These are phyloP conservation scores for Lasioglossum lativentre DNA, from an alignment of 2,888 invertebrate genomes.

Conservation along the genomic window DNA sequence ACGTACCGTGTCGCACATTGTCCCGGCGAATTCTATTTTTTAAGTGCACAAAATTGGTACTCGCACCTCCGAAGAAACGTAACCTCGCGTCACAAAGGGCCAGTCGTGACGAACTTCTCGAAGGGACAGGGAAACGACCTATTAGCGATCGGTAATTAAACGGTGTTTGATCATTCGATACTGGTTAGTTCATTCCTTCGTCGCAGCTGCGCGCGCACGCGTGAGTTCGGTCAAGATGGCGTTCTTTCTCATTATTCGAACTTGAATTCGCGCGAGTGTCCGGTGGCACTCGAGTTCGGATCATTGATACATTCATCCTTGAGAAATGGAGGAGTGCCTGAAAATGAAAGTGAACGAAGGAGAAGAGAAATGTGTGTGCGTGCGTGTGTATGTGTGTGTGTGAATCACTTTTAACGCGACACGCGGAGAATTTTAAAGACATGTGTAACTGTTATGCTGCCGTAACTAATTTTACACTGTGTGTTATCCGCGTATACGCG, in stretches of 20 bases:
- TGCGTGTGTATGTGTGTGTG: not conserved
- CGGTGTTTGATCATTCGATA: constrained; percentile 60
- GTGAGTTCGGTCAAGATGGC: constrained; percentile 19
- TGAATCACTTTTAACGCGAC: not conserved
- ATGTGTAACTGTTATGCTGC: not conserved
- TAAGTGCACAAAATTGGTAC: constrained; percentile 52
- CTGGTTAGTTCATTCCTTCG: constrained; percentile 54
- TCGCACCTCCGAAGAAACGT: constrained; percentile 51
- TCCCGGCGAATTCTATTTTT: constrained; percentile 46
- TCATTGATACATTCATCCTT: constrained; percentile 21
- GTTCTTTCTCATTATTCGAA: not conserved
- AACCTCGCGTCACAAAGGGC: constrained; percentile 25
- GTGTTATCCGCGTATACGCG: not conserved
- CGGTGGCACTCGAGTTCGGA: not conserved
- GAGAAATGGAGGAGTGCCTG: constrained; percentile 29
- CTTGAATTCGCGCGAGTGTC: not conserved
- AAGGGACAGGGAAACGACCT: not conserved
- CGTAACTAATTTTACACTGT: constrained; percentile 28
- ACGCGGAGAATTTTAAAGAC: constrained; percentile 10
- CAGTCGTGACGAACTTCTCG: constrained; percentile 1
- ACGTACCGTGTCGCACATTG: constrained; percentile 34
- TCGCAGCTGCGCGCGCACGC: constrained; percentile 13
- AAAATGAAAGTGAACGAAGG: not conserved
- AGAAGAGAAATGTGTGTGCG: not conserved
- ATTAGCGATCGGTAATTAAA: constrained; percentile 42